Conservation (phyloP, 2,888 invertebrate genomes). For the Pyrocoelia pectoralis region DNA sequence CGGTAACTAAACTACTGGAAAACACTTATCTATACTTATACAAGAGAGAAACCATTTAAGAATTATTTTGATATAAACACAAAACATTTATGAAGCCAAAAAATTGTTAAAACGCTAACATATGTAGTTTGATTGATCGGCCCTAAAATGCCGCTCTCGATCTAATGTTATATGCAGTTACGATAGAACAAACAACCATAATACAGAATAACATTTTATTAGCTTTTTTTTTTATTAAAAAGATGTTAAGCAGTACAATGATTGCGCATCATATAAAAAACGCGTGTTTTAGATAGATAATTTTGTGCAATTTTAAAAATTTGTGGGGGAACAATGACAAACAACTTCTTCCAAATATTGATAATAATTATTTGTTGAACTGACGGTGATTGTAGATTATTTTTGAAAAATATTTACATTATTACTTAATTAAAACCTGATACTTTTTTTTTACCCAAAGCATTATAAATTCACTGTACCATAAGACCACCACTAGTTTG, state of each 20-base stretch:
- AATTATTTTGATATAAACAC: constrained; percentile 40
- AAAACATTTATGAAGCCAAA: constrained; percentile 36
- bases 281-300: constrained; percentile 35
- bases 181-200: constrained; percentile 40
- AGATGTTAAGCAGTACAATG: constrained; percentile 35
- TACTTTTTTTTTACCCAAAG: constrained; percentile 34
- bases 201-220: constrained; percentile 45
- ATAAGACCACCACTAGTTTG: constrained; percentile 30
- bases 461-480: constrained; percentile 33
- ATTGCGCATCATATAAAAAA: constrained; percentile 37
- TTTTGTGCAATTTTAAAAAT: constrained; percentile 35
- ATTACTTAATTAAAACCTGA: constrained; percentile 29
- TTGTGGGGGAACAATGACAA: constrained; percentile 33
- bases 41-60: constrained; percentile 44
- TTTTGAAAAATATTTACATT: constrained; percentile 36
- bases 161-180: constrained; percentile 28
- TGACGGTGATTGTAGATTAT: constrained; percentile 38
- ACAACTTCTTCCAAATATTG: constrained; percentile 24
- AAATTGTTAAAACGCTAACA: constrained; percentile 31
- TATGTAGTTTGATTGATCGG: constrained; percentile 13
- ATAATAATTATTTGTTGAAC: constrained; percentile 29
- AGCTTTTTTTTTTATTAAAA: constrained; percentile 33
- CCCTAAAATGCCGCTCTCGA: constrained; percentile 19
- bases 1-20: constrained; percentile 45
- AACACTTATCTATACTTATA: constrained; percentile 45